Percentiles rank a stretch among this genome's conserved stretches.
phyloP scores from a whole-genome alignment of 1,140 invertebrate genomes.

The Hydropsyche tenuis region DNA sequence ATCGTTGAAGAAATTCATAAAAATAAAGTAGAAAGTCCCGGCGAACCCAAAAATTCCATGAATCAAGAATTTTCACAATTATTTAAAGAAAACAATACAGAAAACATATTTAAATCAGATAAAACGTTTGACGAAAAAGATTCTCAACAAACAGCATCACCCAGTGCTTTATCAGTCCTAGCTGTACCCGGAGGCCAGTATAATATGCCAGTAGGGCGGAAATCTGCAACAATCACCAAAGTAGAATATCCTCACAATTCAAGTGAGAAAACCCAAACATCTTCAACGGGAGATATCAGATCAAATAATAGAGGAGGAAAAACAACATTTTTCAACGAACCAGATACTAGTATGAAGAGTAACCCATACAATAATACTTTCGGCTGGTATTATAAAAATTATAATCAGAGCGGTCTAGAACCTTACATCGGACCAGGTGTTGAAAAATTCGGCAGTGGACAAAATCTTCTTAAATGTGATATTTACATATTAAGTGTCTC shows the following conservation, averaged over 20 bases:
- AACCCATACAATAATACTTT: conserved; percentile 60
- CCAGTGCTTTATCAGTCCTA: conserved; percentile 61
- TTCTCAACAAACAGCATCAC: conserved; percentile 27
- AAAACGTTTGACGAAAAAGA: conserved; percentile 28
- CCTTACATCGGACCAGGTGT: conserved; percentile 68
- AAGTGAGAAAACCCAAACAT: conserved; percentile 42
- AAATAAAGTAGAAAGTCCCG: background rate
- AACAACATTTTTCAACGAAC: conserved; percentile 56
- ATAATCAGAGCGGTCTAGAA: conserved; percentile 74
- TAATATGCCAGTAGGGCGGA: conserved; percentile 55
- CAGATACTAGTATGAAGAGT: conserved; percentile 51
- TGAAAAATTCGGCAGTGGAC: conserved; percentile 44
- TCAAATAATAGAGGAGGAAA: conserved; percentile 55
- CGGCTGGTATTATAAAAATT: conserved; percentile 82
- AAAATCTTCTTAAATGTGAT: conserved; percentile 44
- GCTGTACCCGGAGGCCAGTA: conserved; percentile 64
- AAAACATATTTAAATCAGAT: background rate
- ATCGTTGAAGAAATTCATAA: background rate
- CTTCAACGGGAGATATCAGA: conserved; percentile 27
- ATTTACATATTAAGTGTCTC: conserved; percentile 42
- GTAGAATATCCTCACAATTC: conserved; percentile 58
- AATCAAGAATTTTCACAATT: background rate
- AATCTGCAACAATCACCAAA: conserved; percentile 65
- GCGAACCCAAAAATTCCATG: background rate
- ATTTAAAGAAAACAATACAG: background rate